Evolutionary conservation across 2,797 vertebrate genomes (phyloP).

Genomic region (Pitangus sulphuratus): DNA sequence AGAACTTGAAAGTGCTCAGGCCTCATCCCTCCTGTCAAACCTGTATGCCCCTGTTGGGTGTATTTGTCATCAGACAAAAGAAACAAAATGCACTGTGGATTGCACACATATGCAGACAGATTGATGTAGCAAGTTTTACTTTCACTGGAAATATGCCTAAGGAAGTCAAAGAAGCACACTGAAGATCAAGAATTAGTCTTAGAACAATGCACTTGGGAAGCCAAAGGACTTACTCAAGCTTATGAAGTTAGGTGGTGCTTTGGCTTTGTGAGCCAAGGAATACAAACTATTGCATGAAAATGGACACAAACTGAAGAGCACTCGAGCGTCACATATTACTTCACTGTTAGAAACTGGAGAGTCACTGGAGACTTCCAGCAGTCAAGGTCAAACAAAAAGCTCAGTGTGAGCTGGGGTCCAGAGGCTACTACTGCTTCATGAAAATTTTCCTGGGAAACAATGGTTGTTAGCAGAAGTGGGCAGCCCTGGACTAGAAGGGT

Average conservation of each 20-base stretch:
- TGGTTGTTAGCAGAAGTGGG: background rate
- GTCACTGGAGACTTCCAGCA: background rate
- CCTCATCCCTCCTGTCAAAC: background rate
- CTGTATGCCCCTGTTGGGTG: background rate
- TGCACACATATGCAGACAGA: background rate
- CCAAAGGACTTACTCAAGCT: background rate
- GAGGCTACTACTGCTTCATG: background rate
- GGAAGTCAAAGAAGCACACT: background rate
- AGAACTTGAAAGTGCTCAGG: background rate
- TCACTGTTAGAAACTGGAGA: background rate
- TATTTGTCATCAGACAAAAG: background rate
- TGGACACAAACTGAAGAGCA: background rate
- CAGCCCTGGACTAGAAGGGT: background rate
- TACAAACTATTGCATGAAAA: background rate
- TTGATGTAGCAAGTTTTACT: background rate
- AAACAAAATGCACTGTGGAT: background rate
- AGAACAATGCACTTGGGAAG: background rate
- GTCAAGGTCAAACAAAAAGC: background rate
- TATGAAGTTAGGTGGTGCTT: background rate
- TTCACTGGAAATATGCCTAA: background rate
- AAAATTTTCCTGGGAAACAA: background rate
- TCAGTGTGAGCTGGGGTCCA: background rate
- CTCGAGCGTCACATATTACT: background rate
- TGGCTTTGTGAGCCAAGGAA: background rate
- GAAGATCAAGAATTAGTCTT: conserved; percentile 5